Evolutionary conservation across 2,888 invertebrate species (phyloP), one percentile per base, ranked within the genome.

Genomic region (Synanthedon andrenaeformis): DNA sequence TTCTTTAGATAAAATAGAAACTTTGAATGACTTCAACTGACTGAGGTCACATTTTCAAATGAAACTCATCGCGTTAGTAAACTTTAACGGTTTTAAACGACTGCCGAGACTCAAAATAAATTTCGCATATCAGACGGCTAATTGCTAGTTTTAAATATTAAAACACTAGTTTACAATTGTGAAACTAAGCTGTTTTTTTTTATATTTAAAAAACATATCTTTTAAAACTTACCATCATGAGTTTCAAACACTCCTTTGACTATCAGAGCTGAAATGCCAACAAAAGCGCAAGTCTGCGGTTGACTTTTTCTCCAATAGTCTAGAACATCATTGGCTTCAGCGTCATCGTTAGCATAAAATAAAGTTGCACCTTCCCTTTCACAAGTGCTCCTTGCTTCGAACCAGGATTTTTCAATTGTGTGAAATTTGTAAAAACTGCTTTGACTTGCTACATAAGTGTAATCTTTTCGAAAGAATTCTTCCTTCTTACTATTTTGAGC

Each of bases 371-470:
- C 82, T 62, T 83, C 82, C 23, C 63, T 41, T 0, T 63, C 65
- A 55, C 83, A 84, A n/a, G 57, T 59, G 3, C 56, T 62, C 56
- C 72, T 75, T 0, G 81, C 82, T 0, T 74, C 71, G 4, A 61
- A 49, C 81, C 81, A 84, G 6, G 60, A 62, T 55, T 65, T 71
- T 3, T 66, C 67, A 14, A 73, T 51, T 0, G 76, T 77, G 52
- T 82, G 78, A 23, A 82, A 65, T 62, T 84, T 84, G 62, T 82
- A 84, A 54, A 82, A 84, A 55, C 72, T 70, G 4, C 68, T 52
- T 5, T 69, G 62, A 0, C 56, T 57, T 13, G 73, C 67, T 54
- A 80, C 51, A 55, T 66, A 82, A 6, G 54, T 67, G 59, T 82
- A 84, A 60, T 83, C 82, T 42, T 69, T 74, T 4, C 82, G 72